Base-by-base conservation (phyloP, 2,113 vertebrate species). In the Tyto alba region DNA sequence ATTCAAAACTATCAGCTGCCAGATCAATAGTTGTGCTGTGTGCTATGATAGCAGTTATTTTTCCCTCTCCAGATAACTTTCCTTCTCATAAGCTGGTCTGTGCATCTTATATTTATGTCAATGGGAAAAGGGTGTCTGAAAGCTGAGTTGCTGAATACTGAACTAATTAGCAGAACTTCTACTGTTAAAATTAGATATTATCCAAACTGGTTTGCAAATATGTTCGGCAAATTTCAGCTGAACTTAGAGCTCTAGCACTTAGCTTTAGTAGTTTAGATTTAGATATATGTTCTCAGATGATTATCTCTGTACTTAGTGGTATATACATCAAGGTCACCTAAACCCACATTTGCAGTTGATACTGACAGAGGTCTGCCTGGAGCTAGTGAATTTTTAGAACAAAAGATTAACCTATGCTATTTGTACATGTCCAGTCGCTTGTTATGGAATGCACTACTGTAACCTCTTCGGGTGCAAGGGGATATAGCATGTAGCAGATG, bases 171-270 rank as follows among this genome's bases (percentile, higher is more conserved):
- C 43, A 60, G 47, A 88, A 86, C 13, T 93, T 91, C n/a, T 90
- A n/a, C 67, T 67, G 82, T 90, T 94, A 96, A 96, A 96, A 92
- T 90, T 90, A 96, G 79, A 47, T 86, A 71, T 86, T 86, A 92
- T 27, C 22, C 82, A 92, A 94, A 47, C 75, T 86, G 60, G 27
- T 86, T 82, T 93, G 74, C 78, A 95, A 91, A 85, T 88, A 57
- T 21, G n/a, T 82, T 96, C 43, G 68, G 40, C 10, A 81, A 82
- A 79, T 85, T 91, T 93, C 85, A 81, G 25, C 59, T 80, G 57
- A 93, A 88, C 38, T 30, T 22, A 66, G 20, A 79, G 38, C n/a
- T 89, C 32, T 59, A 91, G 30, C 32, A 90, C 60, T 88, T 77
- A 80, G 47, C 38, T 90, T 50, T 45, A 57, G 73, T 56, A 73